Evolutionary conservation across 2,888 invertebrate species (phyloP), one percentile per base, ranked within the genome.

Genomic region (Drosophila affinis): DNA sequence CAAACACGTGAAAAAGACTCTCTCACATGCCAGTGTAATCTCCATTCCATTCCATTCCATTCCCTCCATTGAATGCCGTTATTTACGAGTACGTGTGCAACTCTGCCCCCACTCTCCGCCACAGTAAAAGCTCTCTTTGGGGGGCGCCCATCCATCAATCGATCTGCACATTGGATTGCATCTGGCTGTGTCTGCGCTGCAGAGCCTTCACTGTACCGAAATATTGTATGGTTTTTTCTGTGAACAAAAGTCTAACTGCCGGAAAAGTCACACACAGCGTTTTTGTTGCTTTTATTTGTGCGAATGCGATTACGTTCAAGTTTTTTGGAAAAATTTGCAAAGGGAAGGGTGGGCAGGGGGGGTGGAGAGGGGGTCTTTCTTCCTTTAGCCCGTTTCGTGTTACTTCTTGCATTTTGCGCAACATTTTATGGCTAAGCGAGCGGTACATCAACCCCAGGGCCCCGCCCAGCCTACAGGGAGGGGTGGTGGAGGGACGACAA

Each of bases 201-300:
- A n/a, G n/a, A 7, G 39, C 7, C 39, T 39, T 39, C n/a, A 39
- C 39, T 39, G 39, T 39, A n/a, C 14, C 39, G 1, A 39, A 39
- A n/a, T 39, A 39, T n/a, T 39, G 39, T 39, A 39, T 39, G 0
- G 2, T 14, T 39, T 39, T 6, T 14, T 34, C 12, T 77, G 68
- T 65, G 75, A 72, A 72, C 53, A 75, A 77, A 75, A 75, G 71
- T 59, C 73, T 62, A 76, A 76, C 73, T 69, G 76, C 69, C 69
- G 63, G 67, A 75, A 77, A 77, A 77, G 72, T 77, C 77, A 77
- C 75, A 77, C 72, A 77, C 77, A 74, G 76, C 77, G 48, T 55
- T 75, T 75, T 64, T 62, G 21, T 51, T 73, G 44, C 48, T 47
- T 47, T 52, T 49, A 51, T 29, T 55, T 62, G 21, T 59, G 34